Base-by-base conservation (phyloP, 1,140 invertebrate species). In the Ladona fulva region DNA sequence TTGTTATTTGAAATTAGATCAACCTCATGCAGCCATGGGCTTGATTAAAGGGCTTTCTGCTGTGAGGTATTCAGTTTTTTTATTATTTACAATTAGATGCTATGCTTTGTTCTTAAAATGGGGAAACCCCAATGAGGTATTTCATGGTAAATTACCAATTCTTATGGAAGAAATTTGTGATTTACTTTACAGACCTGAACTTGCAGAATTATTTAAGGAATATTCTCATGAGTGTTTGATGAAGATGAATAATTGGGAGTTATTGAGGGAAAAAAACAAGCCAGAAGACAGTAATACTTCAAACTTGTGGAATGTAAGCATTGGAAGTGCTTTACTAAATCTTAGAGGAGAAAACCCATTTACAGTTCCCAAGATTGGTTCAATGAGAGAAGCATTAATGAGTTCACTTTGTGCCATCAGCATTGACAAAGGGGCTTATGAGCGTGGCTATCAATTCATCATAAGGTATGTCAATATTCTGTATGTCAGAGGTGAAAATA, bases 361-460 rank as follows among this genome's bases (percentile, higher is more conserved):
- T 8, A 37, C 1, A 37, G 29, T 37, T 37, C 16, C 16, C 14
- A 66, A 66, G 14, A 66, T 66, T 66, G 52, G 14, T 3, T 5
- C 52, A 66, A 66, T 66, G 52, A 66, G 52, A 66, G 52, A 66
- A 66, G 52, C 52, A 19, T 66, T 66, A 22, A 66, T 66, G 52
- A 66, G n/a, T 22, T 66, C 52, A 19, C n/a, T 66, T 19, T 66
- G 52, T 66, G 52, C 52, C 5, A 66, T 66, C 25, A 86, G 85
- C 80, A 86, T 89, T 82, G 89, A 90, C 80, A 86, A 86, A 80
- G 92, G 92, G n/a, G 91, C 91, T 25, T 97, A 96, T 83, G 89
- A 92, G 77, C 89, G 94, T 82, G 92, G 92, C 76, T 97, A 97
- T 83, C 89, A 91, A 74, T 89, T 92, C 80, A 90, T 98, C 78